These are phyloP conservation scores for Villa cingulata DNA, from an alignment of 2,888 invertebrate genomes.

Conservation along the genomic window DNA sequence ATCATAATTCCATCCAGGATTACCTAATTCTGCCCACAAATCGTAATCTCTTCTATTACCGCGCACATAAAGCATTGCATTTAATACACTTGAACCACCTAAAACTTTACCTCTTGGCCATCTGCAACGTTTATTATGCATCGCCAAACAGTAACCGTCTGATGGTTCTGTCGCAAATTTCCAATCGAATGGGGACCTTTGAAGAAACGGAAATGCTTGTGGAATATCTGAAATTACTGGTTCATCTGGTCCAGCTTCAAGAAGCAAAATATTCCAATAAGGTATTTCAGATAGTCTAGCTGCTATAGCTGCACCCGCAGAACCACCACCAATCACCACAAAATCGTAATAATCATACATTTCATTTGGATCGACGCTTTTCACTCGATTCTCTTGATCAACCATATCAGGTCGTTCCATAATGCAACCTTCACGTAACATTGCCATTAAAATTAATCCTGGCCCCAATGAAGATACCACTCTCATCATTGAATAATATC, in stretches of 20 bases:
- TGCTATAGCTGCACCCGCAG: constrained; percentile 69
- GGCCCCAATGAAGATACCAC: constrained; percentile 50
- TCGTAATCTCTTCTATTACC: constrained; percentile 78
- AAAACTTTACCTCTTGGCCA: constrained; percentile 71
- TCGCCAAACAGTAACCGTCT: constrained; percentile 50
- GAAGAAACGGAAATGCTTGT: constrained; percentile 53
- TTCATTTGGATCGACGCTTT: constrained; percentile 40
- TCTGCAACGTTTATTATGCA: constrained; percentile 49
- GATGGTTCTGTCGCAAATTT: constrained; percentile 64
- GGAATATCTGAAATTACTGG: constrained; percentile 60
- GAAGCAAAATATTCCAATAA: constrained; percentile 55
- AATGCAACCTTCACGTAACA: constrained; percentile 49
- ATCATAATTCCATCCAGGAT: constrained; percentile 62
- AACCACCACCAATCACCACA: constrained; percentile 67
- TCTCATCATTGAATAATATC: constrained; percentile 45
- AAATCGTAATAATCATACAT: constrained; percentile 59
- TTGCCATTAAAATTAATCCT: constrained; percentile 47
- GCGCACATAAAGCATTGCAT: constrained; percentile 80
- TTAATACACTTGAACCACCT: constrained; percentile 69
- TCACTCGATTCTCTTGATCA: constrained; percentile 48
- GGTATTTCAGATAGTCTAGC: constrained; percentile 61
- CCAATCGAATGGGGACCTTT: constrained; percentile 67
- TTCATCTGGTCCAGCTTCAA: constrained; percentile 70
- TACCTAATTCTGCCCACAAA: constrained; percentile 64
- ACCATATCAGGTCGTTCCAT: constrained; percentile 57